Percentiles rank a stretch among this genome's conserved stretches.
phyloP scores from a whole-genome alignment of 2,888 invertebrate species.

The Drosophila niveifrons region DNA sequence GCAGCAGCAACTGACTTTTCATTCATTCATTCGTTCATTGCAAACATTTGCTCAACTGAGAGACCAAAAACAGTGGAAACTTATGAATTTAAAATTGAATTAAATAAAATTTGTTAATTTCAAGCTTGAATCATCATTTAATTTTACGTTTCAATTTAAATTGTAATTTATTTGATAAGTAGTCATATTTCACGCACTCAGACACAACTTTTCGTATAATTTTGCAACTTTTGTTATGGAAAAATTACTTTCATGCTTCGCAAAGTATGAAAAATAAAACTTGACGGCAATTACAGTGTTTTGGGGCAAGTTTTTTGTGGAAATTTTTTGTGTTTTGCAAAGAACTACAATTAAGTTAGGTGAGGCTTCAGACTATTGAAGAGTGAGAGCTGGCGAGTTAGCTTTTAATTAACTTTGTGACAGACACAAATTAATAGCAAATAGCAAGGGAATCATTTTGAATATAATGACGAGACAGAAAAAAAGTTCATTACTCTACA shows the following conservation, averaged over 20 bases:
- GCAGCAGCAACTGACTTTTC: constrained; percentile 1
- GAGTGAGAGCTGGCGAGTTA: not conserved
- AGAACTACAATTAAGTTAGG: constrained; percentile 16
- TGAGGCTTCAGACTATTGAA: not conserved
- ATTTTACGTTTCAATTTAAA: constrained; percentile 4
- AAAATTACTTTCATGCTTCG: constrained; percentile 34
- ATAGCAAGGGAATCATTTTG: not conserved
- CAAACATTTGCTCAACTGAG: constrained; percentile 11
- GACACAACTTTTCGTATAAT: constrained; percentile 28
- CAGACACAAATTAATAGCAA: constrained; percentile 1
- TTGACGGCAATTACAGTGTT: constrained; percentile 16
- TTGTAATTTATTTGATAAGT: constrained; percentile 21
- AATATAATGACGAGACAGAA: not conserved
- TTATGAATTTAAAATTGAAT: constrained; percentile 33
- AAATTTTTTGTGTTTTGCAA: not conserved
- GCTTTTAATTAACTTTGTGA: not conserved
- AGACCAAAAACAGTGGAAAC: constrained; percentile 6
- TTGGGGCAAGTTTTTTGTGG: constrained; percentile 10
- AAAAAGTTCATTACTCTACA: not conserved
- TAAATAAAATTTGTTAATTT: constrained; percentile 21
- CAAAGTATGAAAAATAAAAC: constrained; percentile 26
- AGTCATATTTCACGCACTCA: constrained; percentile 31
- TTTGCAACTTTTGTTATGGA: constrained; percentile 25
- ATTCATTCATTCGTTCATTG: not conserved
- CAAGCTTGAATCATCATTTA: constrained; percentile 29